phyloP scores from a whole-genome alignment of 1,140 invertebrate species.

The Tetramorium parvispinum region DNA sequence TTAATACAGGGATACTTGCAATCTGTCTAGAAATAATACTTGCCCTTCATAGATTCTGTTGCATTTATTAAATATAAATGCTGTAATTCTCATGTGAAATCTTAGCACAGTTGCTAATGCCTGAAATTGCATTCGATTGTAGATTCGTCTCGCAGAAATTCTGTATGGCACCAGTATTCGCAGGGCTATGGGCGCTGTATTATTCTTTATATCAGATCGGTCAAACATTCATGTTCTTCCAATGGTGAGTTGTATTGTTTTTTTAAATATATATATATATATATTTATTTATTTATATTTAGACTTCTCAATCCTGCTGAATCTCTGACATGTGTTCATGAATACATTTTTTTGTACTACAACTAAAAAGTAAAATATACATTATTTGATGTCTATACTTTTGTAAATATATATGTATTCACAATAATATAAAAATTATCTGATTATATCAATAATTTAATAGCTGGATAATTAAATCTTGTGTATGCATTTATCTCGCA shows the following conservation, averaged over 20 bases:
- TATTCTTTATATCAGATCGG: constrained; percentile 92
- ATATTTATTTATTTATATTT: too few species aligned
- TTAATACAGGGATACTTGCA: background rate
- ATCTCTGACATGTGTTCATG: background rate
- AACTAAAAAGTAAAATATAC: background rate
- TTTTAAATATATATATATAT: too few species aligned
- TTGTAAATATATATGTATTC: background rate
- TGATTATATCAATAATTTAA: background rate
- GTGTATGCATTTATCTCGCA: constrained; percentile 73
- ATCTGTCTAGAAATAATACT: background rate
- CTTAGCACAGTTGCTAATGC: background rate
- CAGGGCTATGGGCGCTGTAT: constrained; percentile 90
- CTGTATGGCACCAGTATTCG: constrained; percentile 88
- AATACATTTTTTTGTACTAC: background rate
- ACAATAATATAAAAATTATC: background rate
- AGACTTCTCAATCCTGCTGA: background rate
- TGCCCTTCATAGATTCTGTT: background rate
- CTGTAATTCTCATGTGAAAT: background rate
- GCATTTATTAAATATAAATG: background rate
- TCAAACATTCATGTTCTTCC: constrained; percentile 92
- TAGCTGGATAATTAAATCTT: constrained; percentile 6
- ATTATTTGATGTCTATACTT: background rate
- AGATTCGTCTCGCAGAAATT: constrained; percentile 89
- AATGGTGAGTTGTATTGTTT: constrained; percentile 88
- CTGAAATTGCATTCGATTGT: constrained; percentile 73